Percentiles rank a stretch among this genome's conserved stretches.
Conservation (phyloP, 2,797 vertebrate species). For the Pelobates cultripes region DNA sequence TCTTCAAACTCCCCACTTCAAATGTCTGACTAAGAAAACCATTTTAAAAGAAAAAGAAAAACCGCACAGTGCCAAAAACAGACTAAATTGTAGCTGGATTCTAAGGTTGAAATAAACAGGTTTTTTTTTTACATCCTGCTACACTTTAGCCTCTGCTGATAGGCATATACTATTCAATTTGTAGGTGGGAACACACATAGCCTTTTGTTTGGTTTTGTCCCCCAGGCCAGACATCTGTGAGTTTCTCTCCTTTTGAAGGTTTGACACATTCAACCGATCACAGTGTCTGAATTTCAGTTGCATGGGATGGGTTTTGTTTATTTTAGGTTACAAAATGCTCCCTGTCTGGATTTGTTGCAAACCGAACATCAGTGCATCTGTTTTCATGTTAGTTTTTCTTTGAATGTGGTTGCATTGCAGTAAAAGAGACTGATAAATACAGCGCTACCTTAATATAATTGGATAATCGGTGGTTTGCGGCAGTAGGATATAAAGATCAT, state of each 20-base stretch:
- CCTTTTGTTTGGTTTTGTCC: conserved; percentile 36
- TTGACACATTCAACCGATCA: conserved; percentile 18
- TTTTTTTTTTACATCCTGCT: conserved; percentile 11
- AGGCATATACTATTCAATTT: background rate
- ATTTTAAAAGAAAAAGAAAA: too few species aligned
- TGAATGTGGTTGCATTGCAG: background rate
- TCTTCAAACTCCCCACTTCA: too few species aligned
- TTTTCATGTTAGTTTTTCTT: background rate
- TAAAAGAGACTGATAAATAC: background rate
- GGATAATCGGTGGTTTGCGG: background rate
- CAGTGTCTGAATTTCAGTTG: background rate
- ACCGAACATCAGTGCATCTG: background rate
- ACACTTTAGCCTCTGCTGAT: background rate
- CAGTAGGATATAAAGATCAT: background rate
- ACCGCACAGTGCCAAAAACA: too few species aligned
- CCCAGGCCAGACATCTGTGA: conserved; percentile 41
- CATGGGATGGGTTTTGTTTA: background rate
- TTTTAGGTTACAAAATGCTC: background rate
- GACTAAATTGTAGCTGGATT: too few species aligned
- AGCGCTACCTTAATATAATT: background rate
- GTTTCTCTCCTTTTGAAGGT: conserved; percentile 18
- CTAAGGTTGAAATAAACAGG: background rate
- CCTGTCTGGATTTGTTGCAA: background rate
- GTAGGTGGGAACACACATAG: conserved; percentile 23
- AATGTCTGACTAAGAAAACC: too few species aligned